Conservation (phyloP, 2,888 invertebrate species). For the Caenorhabditis angaria region DNA sequence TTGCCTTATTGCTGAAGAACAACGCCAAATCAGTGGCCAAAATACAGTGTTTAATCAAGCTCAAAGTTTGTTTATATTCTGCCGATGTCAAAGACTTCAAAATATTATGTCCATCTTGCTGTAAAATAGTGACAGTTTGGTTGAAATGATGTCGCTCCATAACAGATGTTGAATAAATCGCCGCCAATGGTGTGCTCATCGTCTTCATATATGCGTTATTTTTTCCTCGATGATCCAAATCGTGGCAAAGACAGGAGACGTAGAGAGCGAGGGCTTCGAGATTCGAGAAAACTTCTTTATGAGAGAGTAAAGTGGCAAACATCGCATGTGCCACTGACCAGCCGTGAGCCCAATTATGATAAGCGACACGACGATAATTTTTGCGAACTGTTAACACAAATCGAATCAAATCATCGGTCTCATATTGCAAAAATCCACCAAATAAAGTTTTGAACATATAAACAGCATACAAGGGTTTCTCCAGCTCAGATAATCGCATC, state of each 20-base stretch:
- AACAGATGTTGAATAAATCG: conserved; percentile 86
- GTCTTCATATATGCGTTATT: conserved; percentile 85
- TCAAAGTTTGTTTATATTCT: conserved; percentile 77
- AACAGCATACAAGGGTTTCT: conserved; percentile 81
- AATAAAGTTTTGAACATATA: conserved; percentile 84
- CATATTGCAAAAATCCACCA: conserved; percentile 78
- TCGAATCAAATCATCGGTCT: conserved; percentile 79
- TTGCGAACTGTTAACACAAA: conserved; percentile 85
- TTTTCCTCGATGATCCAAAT: conserved; percentile 86
- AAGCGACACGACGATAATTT: conserved; percentile 81
- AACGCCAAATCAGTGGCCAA: conserved; percentile 85
- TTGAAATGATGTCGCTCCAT: conserved; percentile 90
- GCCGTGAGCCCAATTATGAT: conserved; percentile 89
- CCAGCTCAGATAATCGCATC: conserved; percentile 79
- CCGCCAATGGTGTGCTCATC: conserved; percentile 83
- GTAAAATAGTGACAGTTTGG: conserved; percentile 85
- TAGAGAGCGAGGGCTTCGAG: conserved; percentile 80
- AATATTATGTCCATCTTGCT: conserved; percentile 87
- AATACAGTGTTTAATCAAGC: conserved; percentile 84
- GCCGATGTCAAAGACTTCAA: conserved; percentile 75
- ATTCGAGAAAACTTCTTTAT: conserved; percentile 57
- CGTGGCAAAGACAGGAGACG: conserved; percentile 85
- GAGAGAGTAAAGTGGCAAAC: conserved; percentile 66
- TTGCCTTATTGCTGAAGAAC: conserved; percentile 81
- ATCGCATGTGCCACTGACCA: conserved; percentile 87